Percentiles rank a stretch among this genome's conserved stretches.
phyloP scores from a whole-genome alignment of 2,888 invertebrate genomes.

The Epirrita christyi region DNA sequence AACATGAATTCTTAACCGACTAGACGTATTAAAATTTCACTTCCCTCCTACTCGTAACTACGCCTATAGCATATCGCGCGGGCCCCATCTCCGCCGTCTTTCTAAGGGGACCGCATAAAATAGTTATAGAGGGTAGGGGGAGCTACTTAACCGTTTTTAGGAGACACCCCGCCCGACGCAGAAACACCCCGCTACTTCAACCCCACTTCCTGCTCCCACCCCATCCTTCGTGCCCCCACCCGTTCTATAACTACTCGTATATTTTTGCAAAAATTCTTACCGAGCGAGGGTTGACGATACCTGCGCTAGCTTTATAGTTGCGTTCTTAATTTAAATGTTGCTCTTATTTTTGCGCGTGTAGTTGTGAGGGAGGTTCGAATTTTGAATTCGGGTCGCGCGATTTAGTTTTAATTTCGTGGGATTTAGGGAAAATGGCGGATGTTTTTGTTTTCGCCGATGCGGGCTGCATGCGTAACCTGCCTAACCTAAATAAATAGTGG shows the following conservation, averaged over 20 bases:
- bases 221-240: slow-evolving; percentile 56
- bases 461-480: slow-evolving; percentile 45
- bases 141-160: slow-evolving; percentile 85
- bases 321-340: slow-evolving; percentile 67
- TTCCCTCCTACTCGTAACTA: slow-evolving; percentile 65
- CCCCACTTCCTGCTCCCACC: slow-evolving; percentile 77
- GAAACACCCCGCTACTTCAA: slow-evolving; percentile 74
- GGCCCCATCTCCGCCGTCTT: slow-evolving; percentile 82
- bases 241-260: slow-evolving; percentile 77
- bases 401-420: slow-evolving; percentile 81
- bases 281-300: slow-evolving; percentile 77
- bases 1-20: slow-evolving; percentile 81
- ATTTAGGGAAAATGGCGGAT: slow-evolving; percentile 61
- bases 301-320: slow-evolving; percentile 67
- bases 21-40: slow-evolving; percentile 83
- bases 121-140: slow-evolving; percentile 82
- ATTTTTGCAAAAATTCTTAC: slow-evolving; percentile 83
- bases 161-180: slow-evolving; percentile 79
- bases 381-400: slow-evolving; percentile 79
- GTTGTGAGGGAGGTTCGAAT: slow-evolving; percentile 63
- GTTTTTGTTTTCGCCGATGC: slow-evolving; percentile 66
- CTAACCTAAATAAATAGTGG: slow-evolving; percentile 19
- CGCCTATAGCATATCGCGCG: slow-evolving; percentile 73
- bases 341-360: slow-evolving; percentile 71
- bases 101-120: slow-evolving; percentile 84